Evolutionary conservation across 92 coral and sea anemone genomes (phyloP).

Genomic region (Porites lobata): DNA sequence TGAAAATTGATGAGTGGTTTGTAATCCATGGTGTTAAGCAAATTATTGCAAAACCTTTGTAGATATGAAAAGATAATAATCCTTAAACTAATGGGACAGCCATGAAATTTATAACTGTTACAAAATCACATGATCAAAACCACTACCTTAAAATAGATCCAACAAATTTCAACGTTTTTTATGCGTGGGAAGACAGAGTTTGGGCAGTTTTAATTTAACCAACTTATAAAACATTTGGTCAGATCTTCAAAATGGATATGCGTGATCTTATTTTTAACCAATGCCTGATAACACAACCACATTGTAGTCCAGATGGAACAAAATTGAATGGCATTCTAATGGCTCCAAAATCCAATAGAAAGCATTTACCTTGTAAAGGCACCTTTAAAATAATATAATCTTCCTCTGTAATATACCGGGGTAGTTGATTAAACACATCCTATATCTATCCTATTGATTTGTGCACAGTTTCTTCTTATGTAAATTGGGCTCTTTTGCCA

Average conservation of each 20-base stretch:
- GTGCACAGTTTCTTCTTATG: too few species aligned
- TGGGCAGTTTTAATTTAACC: neutral
- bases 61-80: neutral
- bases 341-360: too few species aligned
- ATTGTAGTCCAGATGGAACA: conserved; percentile 26
- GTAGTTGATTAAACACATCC: too few species aligned
- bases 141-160: conserved; percentile 8
- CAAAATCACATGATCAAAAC: neutral
- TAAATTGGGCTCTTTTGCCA: too few species aligned
- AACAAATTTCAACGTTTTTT: neutral
- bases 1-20: neutral
- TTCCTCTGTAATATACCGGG: too few species aligned
- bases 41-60: conserved; percentile 4
- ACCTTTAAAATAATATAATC: too few species aligned
- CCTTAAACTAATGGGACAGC: neutral
- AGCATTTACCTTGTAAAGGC: too few species aligned
- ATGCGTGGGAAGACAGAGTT: neutral
- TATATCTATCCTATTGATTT: too few species aligned
- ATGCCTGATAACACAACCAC: conserved; percentile 13
- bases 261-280: neutral
- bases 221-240: neutral
- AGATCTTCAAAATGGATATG: neutral
- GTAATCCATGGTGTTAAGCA: neutral
- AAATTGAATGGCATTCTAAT: neutral
- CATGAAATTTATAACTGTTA: neutral